Percentiles rank a stretch among this genome's conserved stretches.
These are phyloP conservation scores for Apogon hyalosoma DNA, from an alignment of 2,797 vertebrate genomes.

Conservation along the genomic window DNA sequence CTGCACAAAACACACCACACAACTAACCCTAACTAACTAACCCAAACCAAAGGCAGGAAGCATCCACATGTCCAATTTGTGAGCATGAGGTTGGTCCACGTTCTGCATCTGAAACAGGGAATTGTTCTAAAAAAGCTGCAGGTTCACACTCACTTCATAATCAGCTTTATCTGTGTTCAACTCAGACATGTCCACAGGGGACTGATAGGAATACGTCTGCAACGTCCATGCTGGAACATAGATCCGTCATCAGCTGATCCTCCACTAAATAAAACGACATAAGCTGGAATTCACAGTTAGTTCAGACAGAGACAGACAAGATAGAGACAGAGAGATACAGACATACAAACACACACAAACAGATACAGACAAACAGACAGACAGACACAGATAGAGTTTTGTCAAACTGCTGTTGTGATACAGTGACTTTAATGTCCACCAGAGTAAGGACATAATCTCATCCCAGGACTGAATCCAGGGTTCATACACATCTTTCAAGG, in stretches of 20 bases:
- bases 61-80: constrained; percentile 21
- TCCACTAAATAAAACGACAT: not conserved
- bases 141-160: constrained; percentile 63
- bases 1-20: too few relatives aligned
- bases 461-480: too few relatives aligned
- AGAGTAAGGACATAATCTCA: not conserved
- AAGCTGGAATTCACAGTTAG: not conserved
- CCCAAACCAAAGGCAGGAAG: constrained; percentile 13
- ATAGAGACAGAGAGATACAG: too few relatives aligned
- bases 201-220: constrained; percentile 30
- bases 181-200: constrained; percentile 51
- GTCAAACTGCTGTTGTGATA: too few relatives aligned
- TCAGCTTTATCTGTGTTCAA: constrained; percentile 51
- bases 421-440: not conserved
- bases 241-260: constrained; percentile 36
- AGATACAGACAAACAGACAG: too few relatives aligned
- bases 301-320: not conserved
- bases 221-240: constrained; percentile 44
- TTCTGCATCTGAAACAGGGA: constrained; percentile 4
- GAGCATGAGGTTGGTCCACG: not conserved
- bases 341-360: too few relatives aligned
- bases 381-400: too few relatives aligned
- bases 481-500: too few relatives aligned
- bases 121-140: constrained; percentile 42
- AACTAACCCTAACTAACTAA: too few relatives aligned